Percentiles rank a stretch among this genome's conserved stretches.
These are phyloP conservation scores for Melanargia galathea DNA, from an alignment of 2,888 invertebrate species.

Conservation along the genomic window DNA sequence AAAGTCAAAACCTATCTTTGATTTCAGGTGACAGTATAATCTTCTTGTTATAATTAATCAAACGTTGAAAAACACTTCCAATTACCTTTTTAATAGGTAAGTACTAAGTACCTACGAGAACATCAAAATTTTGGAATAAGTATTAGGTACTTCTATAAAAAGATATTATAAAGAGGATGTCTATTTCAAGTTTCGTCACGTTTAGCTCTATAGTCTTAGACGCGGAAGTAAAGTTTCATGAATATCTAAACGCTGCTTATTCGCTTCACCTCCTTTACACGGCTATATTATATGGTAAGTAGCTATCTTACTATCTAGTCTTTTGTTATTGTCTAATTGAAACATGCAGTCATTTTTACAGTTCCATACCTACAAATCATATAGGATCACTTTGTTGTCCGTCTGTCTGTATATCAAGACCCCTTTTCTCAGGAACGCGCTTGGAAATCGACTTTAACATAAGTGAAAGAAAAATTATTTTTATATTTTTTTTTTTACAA, in stretches of 20 bases:
- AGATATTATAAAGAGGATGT: not conserved
- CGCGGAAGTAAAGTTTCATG: constrained; percentile 34
- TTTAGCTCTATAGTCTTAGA: not conserved
- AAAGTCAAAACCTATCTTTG: too few relatives aligned
- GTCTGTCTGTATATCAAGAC: too few relatives aligned
- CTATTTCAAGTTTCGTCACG: constrained; percentile 8
- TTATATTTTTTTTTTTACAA: too few relatives aligned
- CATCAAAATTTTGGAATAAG: too few relatives aligned
- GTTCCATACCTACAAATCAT: too few relatives aligned
- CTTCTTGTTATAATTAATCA: too few relatives aligned
- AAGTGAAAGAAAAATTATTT: too few relatives aligned
- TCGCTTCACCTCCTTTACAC: constrained; percentile 15
- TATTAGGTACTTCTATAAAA: not conserved
- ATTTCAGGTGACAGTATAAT: too few relatives aligned
- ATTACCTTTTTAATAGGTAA: not conserved
- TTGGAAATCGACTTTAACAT: too few relatives aligned
- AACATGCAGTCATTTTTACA: not conserved
- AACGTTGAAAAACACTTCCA: not conserved
- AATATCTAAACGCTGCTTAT: constrained; percentile 33
- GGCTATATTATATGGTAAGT: constrained; percentile 1
- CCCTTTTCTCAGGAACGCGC: too few relatives aligned
- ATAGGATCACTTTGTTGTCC: too few relatives aligned
- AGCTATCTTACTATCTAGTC: not conserved
- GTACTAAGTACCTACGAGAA: not conserved
- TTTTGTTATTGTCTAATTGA: not conserved